These are phyloP conservation scores for Araneus ventricosus DNA, from an alignment of 1,140 invertebrate genomes.

Conservation along the genomic window DNA sequence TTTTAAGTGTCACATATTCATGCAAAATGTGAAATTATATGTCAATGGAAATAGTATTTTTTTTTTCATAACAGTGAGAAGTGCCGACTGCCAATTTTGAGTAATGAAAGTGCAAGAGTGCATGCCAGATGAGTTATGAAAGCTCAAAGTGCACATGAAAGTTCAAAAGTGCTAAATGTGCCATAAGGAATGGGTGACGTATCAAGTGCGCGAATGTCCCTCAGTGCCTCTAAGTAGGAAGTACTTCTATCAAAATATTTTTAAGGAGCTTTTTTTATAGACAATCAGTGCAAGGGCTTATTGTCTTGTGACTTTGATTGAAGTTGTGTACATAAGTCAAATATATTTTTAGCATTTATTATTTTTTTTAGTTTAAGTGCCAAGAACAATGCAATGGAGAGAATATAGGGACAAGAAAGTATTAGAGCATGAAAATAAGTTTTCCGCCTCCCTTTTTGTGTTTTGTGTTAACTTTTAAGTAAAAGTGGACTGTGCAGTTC, in stretches of 20 bases:
- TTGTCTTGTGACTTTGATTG: background rate
- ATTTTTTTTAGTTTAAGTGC: background rate
- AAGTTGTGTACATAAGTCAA: constrained; percentile 10
- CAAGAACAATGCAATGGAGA: constrained; percentile 1
- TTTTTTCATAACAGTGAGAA: background rate
- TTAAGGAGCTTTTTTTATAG: constrained; percentile 26
- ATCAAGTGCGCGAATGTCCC: background rate
- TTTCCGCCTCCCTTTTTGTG: background rate
- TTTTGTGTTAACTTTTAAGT: too few species aligned
- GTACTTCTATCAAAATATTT: background rate
- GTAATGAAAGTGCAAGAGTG: background rate
- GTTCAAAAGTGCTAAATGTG: background rate
- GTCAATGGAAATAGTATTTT: background rate
- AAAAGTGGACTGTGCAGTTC: too few species aligned
- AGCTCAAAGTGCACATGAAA: too few species aligned
- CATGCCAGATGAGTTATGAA: too few species aligned
- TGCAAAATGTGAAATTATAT: background rate
- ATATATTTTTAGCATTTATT: constrained; percentile 13
- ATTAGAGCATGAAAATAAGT: background rate
- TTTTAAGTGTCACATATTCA: constrained; percentile 8
- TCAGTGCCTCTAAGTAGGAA: background rate
- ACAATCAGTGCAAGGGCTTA: constrained; percentile 9
- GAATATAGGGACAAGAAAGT: background rate
- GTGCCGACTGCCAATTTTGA: background rate
- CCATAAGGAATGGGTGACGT: background rate